Conservation (phyloP, 1,140 invertebrate species). For the Nephotettix cincticeps region DNA sequence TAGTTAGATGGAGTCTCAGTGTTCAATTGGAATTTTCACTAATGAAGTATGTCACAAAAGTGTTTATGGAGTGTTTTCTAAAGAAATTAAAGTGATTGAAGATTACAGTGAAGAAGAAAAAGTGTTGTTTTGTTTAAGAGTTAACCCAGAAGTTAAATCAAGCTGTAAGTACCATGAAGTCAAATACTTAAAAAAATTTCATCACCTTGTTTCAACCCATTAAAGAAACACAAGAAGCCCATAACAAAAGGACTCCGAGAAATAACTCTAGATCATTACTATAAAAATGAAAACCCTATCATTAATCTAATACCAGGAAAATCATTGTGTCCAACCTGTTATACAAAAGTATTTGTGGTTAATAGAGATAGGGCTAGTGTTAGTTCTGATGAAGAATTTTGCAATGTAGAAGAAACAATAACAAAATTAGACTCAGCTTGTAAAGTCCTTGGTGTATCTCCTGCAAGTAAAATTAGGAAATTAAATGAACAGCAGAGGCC, state of each 20-base stretch:
- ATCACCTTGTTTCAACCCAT: constrained; percentile 21
- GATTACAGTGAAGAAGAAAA: constrained; percentile 15
- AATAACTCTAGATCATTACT: constrained; percentile 13
- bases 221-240: constrained; percentile 20
- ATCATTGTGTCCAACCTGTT: constrained; percentile 24
- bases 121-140: constrained; percentile 17
- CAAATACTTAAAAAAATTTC: constrained; percentile 25
- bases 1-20: no score
- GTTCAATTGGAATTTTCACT: constrained; percentile 9
- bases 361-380: constrained; percentile 11
- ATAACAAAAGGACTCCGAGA: constrained; percentile 15
- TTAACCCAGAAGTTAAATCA: neutral
- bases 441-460: constrained; percentile 15
- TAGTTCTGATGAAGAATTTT: neutral
- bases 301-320: constrained; percentile 27
- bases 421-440: constrained; percentile 16
- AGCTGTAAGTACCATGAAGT: constrained; percentile 27
- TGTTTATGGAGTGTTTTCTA: constrained; percentile 24
- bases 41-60: constrained; percentile 27
- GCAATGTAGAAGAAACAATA: neutral
- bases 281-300: neutral
- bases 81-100: constrained; percentile 21
- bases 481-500: constrained; percentile 23
- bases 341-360: constrained; percentile 25
- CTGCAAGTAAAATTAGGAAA: constrained; percentile 14